Base-by-base conservation (phyloP, 2,888 invertebrate species). In the Heliconius ethilla region DNA sequence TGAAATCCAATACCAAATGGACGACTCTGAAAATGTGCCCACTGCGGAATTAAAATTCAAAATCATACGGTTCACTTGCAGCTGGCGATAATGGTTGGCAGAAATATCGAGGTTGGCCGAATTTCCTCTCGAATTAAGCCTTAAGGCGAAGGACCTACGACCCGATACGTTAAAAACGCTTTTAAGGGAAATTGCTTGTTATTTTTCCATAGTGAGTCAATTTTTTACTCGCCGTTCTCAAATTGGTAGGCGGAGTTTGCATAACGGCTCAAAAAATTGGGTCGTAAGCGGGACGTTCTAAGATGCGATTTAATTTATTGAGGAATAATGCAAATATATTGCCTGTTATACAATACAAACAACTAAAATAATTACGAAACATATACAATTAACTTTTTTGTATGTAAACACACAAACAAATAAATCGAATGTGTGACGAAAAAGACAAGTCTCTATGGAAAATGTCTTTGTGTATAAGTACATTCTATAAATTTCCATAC, bases 171-270 rank as follows among this genome's bases (percentile, higher is more conserved):
- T 78, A 75, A 78, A 79, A 77, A 70, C 81, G 79, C 75, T 78
- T 79, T 79, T 74, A 80, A 78, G 78, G 79, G 80, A 81, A 80
- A 82, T 81, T 82, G 80, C 75, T 80, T 80, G 78, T 80, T 79
- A 79, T 82, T 79, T 80, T 79, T 80, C 78, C 81, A 78, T 79
- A 79, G 78, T 70, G 80, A 80, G 78, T 75, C 70, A 72, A 80
- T 82, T 82, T 82, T 82, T 82, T 81, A 81, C 75, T 79, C 77
- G 78, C 80, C 70, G 73, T 72, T 79, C 75, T 82, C 79, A 82
- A 83, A 83, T 82, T 82, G 82, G 81, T 78, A 80, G 83, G 83
- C 83, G 83, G 80, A 67, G 79, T 70, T 77, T 81, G 75, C 75
- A 76, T 83, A 83, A 81, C 81, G 79, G 81, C 76, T 75, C 72